Base-by-base conservation (phyloP, 2,797 vertebrate species). In the Antennarius maculatus region DNA sequence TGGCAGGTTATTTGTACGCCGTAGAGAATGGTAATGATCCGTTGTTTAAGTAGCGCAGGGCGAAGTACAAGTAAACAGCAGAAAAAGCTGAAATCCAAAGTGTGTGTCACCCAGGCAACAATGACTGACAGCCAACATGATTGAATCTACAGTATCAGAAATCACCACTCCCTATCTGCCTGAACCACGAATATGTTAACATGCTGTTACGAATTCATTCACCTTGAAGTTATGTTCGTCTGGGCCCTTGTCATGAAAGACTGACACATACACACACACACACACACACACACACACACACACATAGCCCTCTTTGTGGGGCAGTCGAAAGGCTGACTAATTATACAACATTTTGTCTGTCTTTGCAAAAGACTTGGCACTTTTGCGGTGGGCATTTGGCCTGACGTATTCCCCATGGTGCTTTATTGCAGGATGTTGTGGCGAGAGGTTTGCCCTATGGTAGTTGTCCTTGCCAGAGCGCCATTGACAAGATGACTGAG, bases 401-500 rank as follows among this genome's bases (percentile, higher is more conserved):
- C 88, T 90, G 84, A 89, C 90, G 87, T 85, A 86, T 88, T 88
- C 89, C 88, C 80, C 74, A 68, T 87, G 87, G 87, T 85, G 77
- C 80, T 89, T 80, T 85, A 78, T 91, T 91, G 79, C 91, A 94
- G 94, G 88, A 83, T 84, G 83, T 78, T 77, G 81, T 84, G 77
- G 88, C 80, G 56, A 75, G 76, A 64, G 83, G 76, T 77, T 74
- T 88, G 88, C 86, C 91, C 90, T 85, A 74, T 80, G 79, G 83
- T 90, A 71, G 81, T 87, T 94, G 93, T 93, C 93, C 92, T 92
- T 95, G 94, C 92, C 92, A 86, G 82, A 92, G 46, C 29, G 80
- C 88, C 91, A 90, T 92, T 88, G 91, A 93, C 88, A 85, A 86
- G 86, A 91, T 93, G 91, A 93, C 90, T 75, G 92, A 93, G 80